A percentile compares a stretch with the other conserved stretches of the same genome.
phyloP scores from a whole-genome alignment of 2,888 invertebrate species.

The Hirtodrosophila histrioides region DNA sequence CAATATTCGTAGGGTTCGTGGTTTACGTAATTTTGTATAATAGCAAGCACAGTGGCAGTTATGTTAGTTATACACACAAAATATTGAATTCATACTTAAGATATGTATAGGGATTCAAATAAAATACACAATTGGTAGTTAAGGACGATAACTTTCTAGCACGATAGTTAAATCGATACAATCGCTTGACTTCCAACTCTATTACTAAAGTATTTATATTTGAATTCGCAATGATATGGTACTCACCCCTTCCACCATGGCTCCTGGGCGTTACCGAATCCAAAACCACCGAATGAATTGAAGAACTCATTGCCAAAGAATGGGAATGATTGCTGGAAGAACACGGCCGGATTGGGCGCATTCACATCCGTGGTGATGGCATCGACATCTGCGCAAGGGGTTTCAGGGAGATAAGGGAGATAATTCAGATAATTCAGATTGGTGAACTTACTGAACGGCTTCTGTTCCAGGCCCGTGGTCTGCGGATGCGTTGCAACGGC shows the following conservation, averaged over 20 bases:
- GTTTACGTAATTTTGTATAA: too few species aligned
- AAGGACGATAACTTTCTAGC: too few species aligned
- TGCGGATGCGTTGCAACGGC: conserved; percentile 16
- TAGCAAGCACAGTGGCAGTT: too few species aligned
- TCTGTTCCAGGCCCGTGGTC: conserved; percentile 48
- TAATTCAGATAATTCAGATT: background rate
- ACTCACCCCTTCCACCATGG: conserved; percentile 84
- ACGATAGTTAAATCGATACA: too few species aligned
- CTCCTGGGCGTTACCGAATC: conserved; percentile 76
- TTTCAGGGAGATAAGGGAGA: background rate
- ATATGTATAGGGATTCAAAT: too few species aligned
- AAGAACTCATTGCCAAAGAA: conserved; percentile 83
- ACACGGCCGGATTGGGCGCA: conserved; percentile 72
- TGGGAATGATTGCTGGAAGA: conserved; percentile 82
- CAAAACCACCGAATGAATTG: conserved; percentile 82
- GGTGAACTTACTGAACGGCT: conserved; percentile 78
- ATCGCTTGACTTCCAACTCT: too few species aligned
- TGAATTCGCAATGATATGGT: background rate
- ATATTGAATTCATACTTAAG: too few species aligned
- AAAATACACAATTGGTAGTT: too few species aligned
- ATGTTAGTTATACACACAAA: too few species aligned
- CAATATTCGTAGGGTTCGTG: too few species aligned
- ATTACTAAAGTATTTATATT: too few species aligned
- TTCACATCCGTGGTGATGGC: conserved; percentile 79
- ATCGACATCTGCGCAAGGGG: conserved; percentile 73